These are phyloP conservation scores for Mimas tiliae DNA, from an alignment of 2,888 invertebrate genomes.

Conservation along the genomic window DNA sequence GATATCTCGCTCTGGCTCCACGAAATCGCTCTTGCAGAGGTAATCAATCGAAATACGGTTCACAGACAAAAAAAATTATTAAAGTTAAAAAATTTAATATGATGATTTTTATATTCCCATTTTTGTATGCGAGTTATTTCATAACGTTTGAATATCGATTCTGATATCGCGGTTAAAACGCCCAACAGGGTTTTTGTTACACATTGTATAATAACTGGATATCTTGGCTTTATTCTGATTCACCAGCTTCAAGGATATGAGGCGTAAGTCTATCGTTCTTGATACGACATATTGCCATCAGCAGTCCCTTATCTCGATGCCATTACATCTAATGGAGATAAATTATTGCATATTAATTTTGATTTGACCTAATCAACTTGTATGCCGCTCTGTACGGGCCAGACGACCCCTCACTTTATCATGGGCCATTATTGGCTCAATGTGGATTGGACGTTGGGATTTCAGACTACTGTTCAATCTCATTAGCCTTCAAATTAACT, in stretches of 20 bases:
- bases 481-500: not conserved
- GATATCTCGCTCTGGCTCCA: too few relatives aligned
- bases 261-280: not conserved
- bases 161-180: too few relatives aligned
- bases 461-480: not conserved
- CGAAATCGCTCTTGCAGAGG: too few relatives aligned
- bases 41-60: too few relatives aligned
- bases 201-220: too few relatives aligned
- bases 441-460: not conserved
- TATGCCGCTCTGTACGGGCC: not conserved
- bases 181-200: too few relatives aligned
- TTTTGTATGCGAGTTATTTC: too few relatives aligned
- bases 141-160: too few relatives aligned
- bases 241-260: not conserved
- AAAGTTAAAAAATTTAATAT: too few relatives aligned
- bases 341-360: constrained; percentile 10
- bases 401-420: constrained; percentile 7
- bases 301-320: not conserved
- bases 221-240: too few relatives aligned
- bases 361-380: not conserved
- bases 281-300: not conserved
- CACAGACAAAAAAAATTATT: too few relatives aligned
- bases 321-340: constrained; percentile 7
- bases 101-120: too few relatives aligned
- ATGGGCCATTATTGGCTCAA: not conserved